These are phyloP conservation scores for Lamellibrachia columna DNA, from an alignment of 2,888 invertebrate genomes.

Conservation along the genomic window DNA sequence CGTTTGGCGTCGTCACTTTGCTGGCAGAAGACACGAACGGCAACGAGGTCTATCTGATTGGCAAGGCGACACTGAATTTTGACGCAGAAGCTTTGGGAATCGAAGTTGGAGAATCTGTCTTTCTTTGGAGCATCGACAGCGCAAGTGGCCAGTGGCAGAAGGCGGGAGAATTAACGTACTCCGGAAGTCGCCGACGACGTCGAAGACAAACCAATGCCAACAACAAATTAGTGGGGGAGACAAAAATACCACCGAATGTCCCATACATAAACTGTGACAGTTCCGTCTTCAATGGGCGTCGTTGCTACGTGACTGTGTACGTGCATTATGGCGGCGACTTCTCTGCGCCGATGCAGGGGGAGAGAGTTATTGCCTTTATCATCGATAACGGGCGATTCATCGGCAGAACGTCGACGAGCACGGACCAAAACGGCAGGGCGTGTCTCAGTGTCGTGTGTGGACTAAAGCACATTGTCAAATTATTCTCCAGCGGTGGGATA, in stretches of 20 bases:
- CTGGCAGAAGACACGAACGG: neutral
- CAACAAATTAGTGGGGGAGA: neutral
- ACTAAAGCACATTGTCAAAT: neutral
- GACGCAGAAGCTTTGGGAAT: neutral
- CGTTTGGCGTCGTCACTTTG: slow-evolving; percentile 12
- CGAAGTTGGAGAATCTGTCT: neutral
- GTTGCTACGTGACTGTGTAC: neutral
- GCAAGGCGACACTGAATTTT: neutral
- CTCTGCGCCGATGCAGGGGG: neutral
- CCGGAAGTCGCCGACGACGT: neutral
- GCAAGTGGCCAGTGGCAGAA: neutral
- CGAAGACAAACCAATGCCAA: neutral
- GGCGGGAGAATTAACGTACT: neutral
- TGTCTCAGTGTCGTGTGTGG: neutral
- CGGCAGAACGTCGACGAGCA: neutral
- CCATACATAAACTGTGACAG: neutral
- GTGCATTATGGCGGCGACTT: neutral
- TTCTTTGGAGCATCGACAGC: neutral
- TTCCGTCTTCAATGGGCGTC: neutral
- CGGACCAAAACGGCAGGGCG: neutral
- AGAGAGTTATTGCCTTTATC: neutral
- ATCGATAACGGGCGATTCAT: neutral
- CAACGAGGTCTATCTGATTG: neutral
- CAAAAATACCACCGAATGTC: neutral
- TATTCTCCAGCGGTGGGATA: neutral